Base-by-base conservation (phyloP, 2,888 invertebrate genomes). In the Trichopoda pennipes region DNA sequence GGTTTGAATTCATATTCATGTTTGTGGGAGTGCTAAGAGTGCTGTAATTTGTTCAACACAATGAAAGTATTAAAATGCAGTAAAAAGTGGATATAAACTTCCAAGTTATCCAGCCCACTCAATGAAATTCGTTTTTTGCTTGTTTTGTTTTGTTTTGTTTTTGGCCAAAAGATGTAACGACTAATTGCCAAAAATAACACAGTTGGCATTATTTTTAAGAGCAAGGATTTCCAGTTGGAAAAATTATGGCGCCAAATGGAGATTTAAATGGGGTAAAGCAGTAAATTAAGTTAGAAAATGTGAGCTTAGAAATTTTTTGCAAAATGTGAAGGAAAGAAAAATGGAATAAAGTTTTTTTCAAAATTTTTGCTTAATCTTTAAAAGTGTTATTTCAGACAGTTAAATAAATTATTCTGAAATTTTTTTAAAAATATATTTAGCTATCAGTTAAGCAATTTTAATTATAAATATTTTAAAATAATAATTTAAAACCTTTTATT, bases 81-180 rank as follows among this genome's bases (percentile, higher is more conserved):
- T 23, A 47, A 49, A 75, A 66, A 44, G 35, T 14, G 21, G 0
- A 35, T 38, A 64, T 23, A 51, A 75, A 63, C 63, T 70, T 63
- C n/a, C 38, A 76, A 75, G 75, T 70, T 56, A 75, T 72, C 64
- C 80, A 70, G 79, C 82, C 82, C 82, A 79, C 82, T 82, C 82
- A 79, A 82, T 82, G 72, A 79, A 76, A 82, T 79, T 74, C 68
- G 66, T 74, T 79, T 3, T 28, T 2, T 28, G 4, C 4, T 28
- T 28, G 4, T 28, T 4, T 28, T 28, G 4, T 28, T 2, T 1
- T 6, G 4, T 28, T 28, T 28, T 28, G 28, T 28, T 73, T 73
- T 74, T 74, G 68, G 66, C 77, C 64, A 56, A 77, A 64, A 56
- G 55, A 68, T 56, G 38, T 47, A 79, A 32, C 60, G 61, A 80